These are phyloP conservation scores for Furcifer pardalis DNA, from an alignment of 2,797 vertebrate species.

Conservation along the genomic window DNA sequence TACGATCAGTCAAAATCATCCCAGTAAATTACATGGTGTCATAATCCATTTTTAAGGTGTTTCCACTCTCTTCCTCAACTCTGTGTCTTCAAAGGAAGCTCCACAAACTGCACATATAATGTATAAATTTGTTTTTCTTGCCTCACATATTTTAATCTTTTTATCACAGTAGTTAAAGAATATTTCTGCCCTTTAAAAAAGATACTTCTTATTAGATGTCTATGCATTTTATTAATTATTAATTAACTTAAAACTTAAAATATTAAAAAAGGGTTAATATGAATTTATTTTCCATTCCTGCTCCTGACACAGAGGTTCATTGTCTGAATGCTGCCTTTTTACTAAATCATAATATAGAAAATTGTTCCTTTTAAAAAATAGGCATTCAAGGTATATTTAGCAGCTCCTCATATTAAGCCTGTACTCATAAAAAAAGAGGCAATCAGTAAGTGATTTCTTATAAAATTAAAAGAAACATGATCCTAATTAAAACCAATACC, in stretches of 20 bases:
- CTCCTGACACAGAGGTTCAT: not conserved
- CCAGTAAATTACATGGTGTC: too few relatives aligned
- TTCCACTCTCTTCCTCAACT: too few relatives aligned
- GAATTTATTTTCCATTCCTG: not conserved
- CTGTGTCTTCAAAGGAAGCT: too few relatives aligned
- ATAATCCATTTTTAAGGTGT: too few relatives aligned
- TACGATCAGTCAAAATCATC: too few relatives aligned
- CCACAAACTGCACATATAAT: too few relatives aligned
- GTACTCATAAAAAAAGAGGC: slow-evolving; percentile 24
- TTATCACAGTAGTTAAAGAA: too few relatives aligned
- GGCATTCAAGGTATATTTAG: slow-evolving; percentile 26
- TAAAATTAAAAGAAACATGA: slow-evolving; percentile 49
- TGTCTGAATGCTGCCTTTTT: not conserved
- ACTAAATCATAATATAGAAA: not conserved
- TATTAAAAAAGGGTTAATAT: not conserved
- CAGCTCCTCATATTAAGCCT: slow-evolving; percentile 31
- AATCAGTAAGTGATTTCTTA: slow-evolving; percentile 49
- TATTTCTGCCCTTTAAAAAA: too few relatives aligned
- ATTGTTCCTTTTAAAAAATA: slow-evolving; percentile 15
- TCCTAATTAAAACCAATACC: slow-evolving; percentile 51
- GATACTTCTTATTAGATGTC: not conserved
- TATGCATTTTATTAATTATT: not conserved
- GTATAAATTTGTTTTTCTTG: too few relatives aligned
- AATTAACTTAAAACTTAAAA: too few relatives aligned
- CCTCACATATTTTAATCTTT: too few relatives aligned